A percentile compares a stretch with the other conserved stretches of the same genome.
phyloP scores from a whole-genome alignment of 2,113 vertebrate species.

The Arenaria interpres region DNA sequence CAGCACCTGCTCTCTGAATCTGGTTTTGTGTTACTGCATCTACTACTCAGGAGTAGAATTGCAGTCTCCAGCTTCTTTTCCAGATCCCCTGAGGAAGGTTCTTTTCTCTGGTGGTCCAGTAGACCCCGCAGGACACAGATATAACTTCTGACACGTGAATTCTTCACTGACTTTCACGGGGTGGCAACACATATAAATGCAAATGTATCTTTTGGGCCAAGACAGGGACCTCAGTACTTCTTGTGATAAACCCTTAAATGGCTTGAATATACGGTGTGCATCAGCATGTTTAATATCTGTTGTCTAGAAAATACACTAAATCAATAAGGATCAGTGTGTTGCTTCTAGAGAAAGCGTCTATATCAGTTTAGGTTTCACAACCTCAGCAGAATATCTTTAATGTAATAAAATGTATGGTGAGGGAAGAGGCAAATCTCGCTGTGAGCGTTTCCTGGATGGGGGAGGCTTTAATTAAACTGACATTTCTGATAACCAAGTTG shows the following conservation, averaged over 20 bases:
- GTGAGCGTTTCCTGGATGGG: not conserved
- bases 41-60: not conserved
- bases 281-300: rapidly evolving
- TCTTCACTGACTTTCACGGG: not conserved
- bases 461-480: slow-evolving; percentile 2
- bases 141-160: rapidly evolving
- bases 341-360: not conserved
- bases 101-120: not conserved
- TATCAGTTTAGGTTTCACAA: not conserved
- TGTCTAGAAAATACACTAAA: not conserved
- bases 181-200: rapidly evolving
- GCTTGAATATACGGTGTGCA: rapidly evolving
- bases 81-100: not conserved
- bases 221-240: not conserved
- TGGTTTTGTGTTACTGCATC: not conserved
- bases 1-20: not conserved
- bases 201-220: not conserved
- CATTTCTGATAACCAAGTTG: not conserved
- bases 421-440: not conserved
- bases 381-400: not conserved
- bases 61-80: not conserved
- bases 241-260: not conserved
- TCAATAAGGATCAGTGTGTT: not conserved
- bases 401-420: rapidly evolving
- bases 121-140: not conserved